phyloP scores from a whole-genome alignment of 1,140 invertebrate species.

The Drosophila nasuta region DNA sequence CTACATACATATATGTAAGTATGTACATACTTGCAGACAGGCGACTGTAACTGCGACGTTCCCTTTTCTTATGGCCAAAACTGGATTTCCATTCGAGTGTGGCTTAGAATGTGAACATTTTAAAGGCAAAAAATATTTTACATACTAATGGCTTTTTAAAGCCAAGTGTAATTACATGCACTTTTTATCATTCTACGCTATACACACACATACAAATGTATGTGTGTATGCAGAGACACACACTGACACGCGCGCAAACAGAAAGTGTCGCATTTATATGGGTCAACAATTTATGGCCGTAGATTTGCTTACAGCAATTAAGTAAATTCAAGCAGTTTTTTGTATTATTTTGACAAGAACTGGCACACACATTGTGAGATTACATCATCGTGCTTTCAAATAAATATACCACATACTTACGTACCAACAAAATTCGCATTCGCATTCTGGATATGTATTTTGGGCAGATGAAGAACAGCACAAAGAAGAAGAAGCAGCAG shows the following conservation, averaged over 20 bases:
- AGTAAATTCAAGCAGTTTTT: slow-evolving; percentile 61
- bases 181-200: slow-evolving; percentile 63
- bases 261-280: slow-evolving; percentile 72
- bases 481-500: slow-evolving; percentile 43
- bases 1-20: neutral
- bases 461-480: neutral
- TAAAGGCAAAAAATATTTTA: slow-evolving; percentile 59
- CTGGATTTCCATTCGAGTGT: slow-evolving; percentile 69
- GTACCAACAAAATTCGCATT: slow-evolving; percentile 31
- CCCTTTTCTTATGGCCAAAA: slow-evolving; percentile 81
- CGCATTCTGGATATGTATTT: slow-evolving; percentile 52
- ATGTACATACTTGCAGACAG: slow-evolving; percentile 4
- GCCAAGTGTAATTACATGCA: slow-evolving; percentile 76
- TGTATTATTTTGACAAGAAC: slow-evolving; percentile 55
- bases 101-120: slow-evolving; percentile 73
- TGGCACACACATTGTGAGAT: slow-evolving; percentile 66
- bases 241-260: slow-evolving; percentile 22
- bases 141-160: slow-evolving; percentile 73
- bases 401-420: slow-evolving; percentile 10
- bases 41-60: slow-evolving; percentile 66
- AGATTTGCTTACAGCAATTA: slow-evolving; percentile 75
- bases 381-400: slow-evolving; percentile 67
- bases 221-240: slow-evolving; percentile 18
- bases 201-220: slow-evolving; percentile 16
- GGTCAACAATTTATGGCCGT: slow-evolving; percentile 77